A percentile compares a stretch with the other conserved stretches of the same genome.
Evolutionary conservation across 2,797 vertebrate species (phyloP).

Genomic region (Semaprochilodus insignis): DNA sequence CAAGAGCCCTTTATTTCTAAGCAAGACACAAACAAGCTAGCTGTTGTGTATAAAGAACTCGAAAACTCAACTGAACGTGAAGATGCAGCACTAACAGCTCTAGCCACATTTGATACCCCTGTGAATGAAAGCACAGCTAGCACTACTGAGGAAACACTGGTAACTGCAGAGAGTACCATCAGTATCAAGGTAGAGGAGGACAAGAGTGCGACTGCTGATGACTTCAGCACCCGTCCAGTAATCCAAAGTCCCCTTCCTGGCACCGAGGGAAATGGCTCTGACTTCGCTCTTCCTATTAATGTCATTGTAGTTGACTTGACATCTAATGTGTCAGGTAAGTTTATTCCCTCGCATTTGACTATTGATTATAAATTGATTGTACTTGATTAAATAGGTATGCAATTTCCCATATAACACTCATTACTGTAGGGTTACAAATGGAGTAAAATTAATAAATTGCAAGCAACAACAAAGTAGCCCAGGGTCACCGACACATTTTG

Average conservation of each 20-base stretch:
- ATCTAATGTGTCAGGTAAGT: constrained; percentile 85
- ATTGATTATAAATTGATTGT: background rate
- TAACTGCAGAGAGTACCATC: constrained; percentile 74
- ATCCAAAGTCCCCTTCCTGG: background rate
- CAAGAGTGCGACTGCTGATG: background rate
- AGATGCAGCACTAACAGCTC: background rate
- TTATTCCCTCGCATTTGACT: background rate
- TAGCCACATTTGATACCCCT: background rate
- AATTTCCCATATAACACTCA: too few relatives aligned
- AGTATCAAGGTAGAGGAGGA: background rate
- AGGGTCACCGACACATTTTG: too few relatives aligned
- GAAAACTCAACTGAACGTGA: background rate
- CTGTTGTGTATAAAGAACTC: constrained; percentile 74
- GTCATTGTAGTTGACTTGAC: constrained; percentile 83
- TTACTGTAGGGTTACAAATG: too few relatives aligned
- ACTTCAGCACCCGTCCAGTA: too few relatives aligned
- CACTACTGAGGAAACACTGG: constrained; percentile 67
- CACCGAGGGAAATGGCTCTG: background rate
- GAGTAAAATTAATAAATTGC: too few relatives aligned
- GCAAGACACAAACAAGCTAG: constrained; percentile 52
- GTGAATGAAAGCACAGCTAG: constrained; percentile 59
- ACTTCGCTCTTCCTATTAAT: constrained; percentile 58
- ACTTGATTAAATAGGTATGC: background rate
- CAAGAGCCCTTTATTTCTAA: constrained; percentile 24
- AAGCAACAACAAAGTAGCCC: too few relatives aligned